phyloP scores from a whole-genome alignment of 2,113 vertebrate genomes.

The Phainopepla nitens region DNA sequence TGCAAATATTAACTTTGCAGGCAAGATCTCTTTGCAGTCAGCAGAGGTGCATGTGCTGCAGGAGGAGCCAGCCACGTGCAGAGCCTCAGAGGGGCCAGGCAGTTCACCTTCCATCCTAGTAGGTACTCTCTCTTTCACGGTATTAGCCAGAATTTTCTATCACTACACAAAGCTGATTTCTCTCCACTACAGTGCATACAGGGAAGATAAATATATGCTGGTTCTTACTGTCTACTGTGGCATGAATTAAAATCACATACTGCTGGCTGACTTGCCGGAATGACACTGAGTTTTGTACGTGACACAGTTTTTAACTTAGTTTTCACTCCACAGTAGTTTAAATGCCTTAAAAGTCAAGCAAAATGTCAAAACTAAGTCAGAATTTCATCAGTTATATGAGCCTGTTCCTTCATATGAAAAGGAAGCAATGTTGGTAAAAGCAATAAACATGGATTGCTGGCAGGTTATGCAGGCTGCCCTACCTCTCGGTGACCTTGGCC shows the following conservation, averaged over 20 bases:
- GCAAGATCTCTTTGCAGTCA: not conserved
- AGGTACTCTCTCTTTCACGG: not conserved
- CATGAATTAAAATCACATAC: not conserved
- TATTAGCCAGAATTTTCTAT: not conserved
- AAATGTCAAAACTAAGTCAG: not conserved
- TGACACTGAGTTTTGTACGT: not conserved
- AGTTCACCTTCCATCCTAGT: accelerated
- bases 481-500: not conserved
- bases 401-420: not conserved
- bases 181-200: not conserved
- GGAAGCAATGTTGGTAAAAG: not conserved
- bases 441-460: not conserved
- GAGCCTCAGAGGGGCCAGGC: accelerated
- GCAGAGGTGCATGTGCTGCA: not conserved
- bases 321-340: not conserved
- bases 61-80: not conserved
- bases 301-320: not conserved
- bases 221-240: accelerated
- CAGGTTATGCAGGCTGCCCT: not conserved
- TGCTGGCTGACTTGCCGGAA: not conserved
- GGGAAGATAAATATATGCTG: not conserved
- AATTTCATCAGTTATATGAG: not conserved
- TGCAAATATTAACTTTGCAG: not conserved
- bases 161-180: not conserved
- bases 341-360: not conserved